These are phyloP conservation scores for Drosophila mimetica DNA, from an alignment of 2,888 invertebrate species.

Conservation along the genomic window DNA sequence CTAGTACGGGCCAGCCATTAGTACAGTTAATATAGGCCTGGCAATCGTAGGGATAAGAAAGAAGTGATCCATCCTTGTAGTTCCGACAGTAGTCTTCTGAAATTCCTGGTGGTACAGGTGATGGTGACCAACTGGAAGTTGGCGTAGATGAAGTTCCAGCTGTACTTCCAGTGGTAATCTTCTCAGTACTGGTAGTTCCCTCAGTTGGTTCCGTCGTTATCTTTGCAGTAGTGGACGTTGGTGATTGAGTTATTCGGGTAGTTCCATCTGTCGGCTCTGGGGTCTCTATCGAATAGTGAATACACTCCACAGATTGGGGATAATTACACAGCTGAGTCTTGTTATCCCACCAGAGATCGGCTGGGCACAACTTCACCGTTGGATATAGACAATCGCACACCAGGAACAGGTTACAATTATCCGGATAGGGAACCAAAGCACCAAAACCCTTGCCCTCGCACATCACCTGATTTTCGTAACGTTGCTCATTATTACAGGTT, in stretches of 20 bases:
- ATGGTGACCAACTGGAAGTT: slow-evolving; percentile 51
- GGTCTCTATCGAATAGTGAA: slow-evolving; percentile 47
- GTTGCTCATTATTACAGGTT: slow-evolving; percentile 36
- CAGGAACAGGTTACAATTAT: slow-evolving; percentile 67
- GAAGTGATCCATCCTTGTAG: slow-evolving; percentile 36
- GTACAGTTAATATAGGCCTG: slow-evolving; percentile 76
- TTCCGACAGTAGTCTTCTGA: slow-evolving; percentile 44
- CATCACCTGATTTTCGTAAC: slow-evolving; percentile 44
- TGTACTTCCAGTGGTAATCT: slow-evolving; percentile 7
- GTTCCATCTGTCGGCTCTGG: slow-evolving; percentile 28
- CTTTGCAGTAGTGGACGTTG: slow-evolving; percentile 11
- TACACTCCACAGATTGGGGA: slow-evolving; percentile 56
- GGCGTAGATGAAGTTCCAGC: slow-evolving; percentile 6
- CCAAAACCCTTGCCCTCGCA: slow-evolving; percentile 50
- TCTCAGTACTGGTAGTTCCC: slow-evolving; percentile 6
- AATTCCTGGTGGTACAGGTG: slow-evolving; percentile 50
- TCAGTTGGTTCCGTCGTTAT: slow-evolving; percentile 24
- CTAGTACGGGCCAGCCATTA: slow-evolving; percentile 56
- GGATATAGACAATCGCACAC: slow-evolving; percentile 74
- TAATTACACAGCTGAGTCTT: slow-evolving; percentile 62
- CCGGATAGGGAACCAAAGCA: slow-evolving; percentile 68
- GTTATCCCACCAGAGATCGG: slow-evolving; percentile 62
- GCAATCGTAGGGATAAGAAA: slow-evolving; percentile 69
- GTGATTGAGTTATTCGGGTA: slow-evolving; percentile 8
- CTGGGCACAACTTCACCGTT: slow-evolving; percentile 63